A percentile compares a stretch with the other conserved stretches of the same genome.
phyloP scores from a whole-genome alignment of 2,797 vertebrate species.

The Helostoma temminkii region DNA sequence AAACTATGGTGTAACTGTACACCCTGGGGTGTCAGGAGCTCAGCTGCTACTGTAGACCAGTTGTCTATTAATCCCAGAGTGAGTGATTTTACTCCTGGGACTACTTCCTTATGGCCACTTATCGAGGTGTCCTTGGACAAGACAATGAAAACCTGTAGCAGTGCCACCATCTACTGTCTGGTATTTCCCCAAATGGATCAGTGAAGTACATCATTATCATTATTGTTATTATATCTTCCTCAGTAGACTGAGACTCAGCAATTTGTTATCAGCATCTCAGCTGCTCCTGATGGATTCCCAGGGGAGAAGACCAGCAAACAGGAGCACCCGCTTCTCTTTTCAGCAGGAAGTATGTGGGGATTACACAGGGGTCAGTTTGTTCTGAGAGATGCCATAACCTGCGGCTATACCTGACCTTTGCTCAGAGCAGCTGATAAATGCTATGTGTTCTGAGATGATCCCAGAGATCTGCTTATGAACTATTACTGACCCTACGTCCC shows the following conservation, averaged over 20 bases:
- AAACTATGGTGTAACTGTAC: too few species aligned
- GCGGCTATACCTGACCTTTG: constrained; percentile 15
- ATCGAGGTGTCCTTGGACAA: too few species aligned
- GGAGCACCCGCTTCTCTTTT: neutral
- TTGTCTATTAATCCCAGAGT: too few species aligned
- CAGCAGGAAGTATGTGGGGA: constrained; percentile 36
- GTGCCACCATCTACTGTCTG: too few species aligned
- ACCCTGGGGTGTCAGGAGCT: too few species aligned
- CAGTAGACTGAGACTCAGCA: neutral
- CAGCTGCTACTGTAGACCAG: too few species aligned
- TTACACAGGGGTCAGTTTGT: constrained; percentile 42
- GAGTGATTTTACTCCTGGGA: too few species aligned
- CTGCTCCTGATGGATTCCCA: constrained; percentile 17
- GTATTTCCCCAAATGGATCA: too few species aligned
- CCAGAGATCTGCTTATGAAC: neutral
- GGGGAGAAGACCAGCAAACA: constrained; percentile 3
- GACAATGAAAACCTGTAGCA: too few species aligned
- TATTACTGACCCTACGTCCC: neutral
- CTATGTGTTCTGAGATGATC: neutral
- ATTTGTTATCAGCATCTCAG: constrained; percentile 17
- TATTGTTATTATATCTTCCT: too few species aligned
- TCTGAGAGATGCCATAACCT: constrained; percentile 28
- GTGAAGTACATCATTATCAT: too few species aligned
- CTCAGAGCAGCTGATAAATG: constrained; percentile 32
- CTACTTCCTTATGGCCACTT: too few species aligned